Evolutionary conservation across 2,113 vertebrate genomes (phyloP).

Genomic region (Willisornis vidua): DNA sequence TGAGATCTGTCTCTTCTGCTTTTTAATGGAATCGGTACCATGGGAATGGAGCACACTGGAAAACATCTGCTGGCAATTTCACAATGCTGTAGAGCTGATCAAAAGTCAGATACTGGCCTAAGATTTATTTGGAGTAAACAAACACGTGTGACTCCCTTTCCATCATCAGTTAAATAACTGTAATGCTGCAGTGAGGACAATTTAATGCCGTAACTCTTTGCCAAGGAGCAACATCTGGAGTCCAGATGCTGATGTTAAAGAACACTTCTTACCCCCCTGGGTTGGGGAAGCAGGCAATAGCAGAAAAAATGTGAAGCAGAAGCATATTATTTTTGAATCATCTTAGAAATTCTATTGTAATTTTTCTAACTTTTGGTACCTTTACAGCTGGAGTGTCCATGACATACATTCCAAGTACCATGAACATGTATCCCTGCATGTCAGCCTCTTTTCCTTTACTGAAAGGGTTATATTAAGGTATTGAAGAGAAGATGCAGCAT

Average conservation of each 20-base stretch:
- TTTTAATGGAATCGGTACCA: not conserved
- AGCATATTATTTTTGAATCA: not conserved
- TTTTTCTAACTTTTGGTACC: not conserved
- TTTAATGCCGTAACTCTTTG: not conserved
- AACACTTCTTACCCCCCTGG: not conserved
- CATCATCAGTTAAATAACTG: not conserved
- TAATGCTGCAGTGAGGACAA: not conserved
- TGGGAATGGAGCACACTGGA: not conserved
- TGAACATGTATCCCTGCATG: not conserved
- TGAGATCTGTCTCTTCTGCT: not conserved
- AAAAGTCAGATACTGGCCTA: not conserved
- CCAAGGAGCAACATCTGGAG: conserved; percentile 21
- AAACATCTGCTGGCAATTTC: not conserved
- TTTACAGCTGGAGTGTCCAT: not conserved
- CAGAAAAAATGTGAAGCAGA: not conserved
- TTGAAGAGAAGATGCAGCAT: not conserved
- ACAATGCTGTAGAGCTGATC: not conserved
- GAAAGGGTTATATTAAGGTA: not conserved
- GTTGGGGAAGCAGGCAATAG: not conserved
- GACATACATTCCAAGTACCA: not conserved
- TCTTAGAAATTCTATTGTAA: not conserved
- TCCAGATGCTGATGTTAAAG: not conserved
- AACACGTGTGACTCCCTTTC: not conserved
- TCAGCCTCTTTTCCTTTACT: not conserved
- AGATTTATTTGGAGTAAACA: not conserved